Evolutionary conservation across 1,140 invertebrate genomes (phyloP), one percentile per base, ranked within the genome.

Genomic region (Tenebrio molitor): DNA sequence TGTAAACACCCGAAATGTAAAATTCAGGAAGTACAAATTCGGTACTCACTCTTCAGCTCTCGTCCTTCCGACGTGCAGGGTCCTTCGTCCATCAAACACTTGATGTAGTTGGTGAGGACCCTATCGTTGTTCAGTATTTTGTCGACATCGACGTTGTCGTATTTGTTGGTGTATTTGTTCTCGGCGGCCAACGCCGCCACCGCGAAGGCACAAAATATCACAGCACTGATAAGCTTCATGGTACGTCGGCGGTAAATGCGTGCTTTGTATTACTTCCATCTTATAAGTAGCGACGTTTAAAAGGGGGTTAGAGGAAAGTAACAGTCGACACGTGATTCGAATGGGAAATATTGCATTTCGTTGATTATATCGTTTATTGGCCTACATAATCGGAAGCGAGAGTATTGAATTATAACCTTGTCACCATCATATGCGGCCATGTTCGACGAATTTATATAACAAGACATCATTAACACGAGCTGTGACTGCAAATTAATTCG

Each of bases 71-170:
- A 77, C 0, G 90, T 90, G 71, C 91, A 92, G 0, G 88, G 84
- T n/a, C 89, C 91, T 67, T 89, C 87, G 0, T 89, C 88, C 76
- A 92, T 78, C 74, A 92, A 78, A 70, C 91, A 92, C 63, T 88
- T 88, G 4, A 91, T 85, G 68, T 91, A 92, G 75, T 87, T 87
- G 0, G 80, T 82, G 34, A 92, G 81, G 1, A 92, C 82, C 21
- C 90, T 84, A 8, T 86, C 81, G 78, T 91, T 92, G 17, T 78
- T 73, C 16, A 92, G 81, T 17, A 91, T 87, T 53, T 84, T 85
- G 36, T 90, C 86, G 1, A 92, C 80, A 74, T 92, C 86, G 14
- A 92, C 82, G 73, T 85, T 85, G 78, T 92, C 91, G 67, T 86
- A 90, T 76, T 88, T 88, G 62, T 71, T 85, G 1, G 86, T 83